Conservation (phyloP, 2,888 invertebrate species). For the Agrilus biguttatus region DNA sequence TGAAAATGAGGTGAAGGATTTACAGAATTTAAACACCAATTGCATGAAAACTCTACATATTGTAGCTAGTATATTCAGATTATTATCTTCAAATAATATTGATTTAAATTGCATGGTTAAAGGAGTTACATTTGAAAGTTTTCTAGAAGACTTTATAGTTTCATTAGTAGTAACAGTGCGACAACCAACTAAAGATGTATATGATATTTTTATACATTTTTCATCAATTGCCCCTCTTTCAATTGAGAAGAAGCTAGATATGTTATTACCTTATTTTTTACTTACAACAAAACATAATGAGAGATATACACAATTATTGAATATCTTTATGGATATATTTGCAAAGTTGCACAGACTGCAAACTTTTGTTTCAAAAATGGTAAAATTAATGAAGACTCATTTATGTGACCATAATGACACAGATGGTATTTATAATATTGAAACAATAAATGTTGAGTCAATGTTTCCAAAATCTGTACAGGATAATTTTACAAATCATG, state of each 20-base stretch:
- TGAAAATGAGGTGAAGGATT: conserved; percentile 10
- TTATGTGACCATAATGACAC: too few relatives aligned
- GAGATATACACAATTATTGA: conserved; percentile 18
- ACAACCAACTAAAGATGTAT: conserved; percentile 14
- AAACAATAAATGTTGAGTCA: conserved; percentile 8
- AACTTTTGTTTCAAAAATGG: conserved; percentile 24
- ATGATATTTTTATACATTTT: conserved; percentile 18
- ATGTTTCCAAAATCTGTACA: conserved; percentile 22
- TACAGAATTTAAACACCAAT: conserved; percentile 2
- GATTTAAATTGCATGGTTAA: conserved; percentile 14
- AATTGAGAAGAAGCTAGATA: conserved; percentile 19
- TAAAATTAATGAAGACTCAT: conserved; percentile 5
- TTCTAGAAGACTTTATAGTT: conserved; percentile 12
- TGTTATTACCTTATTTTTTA: conserved; percentile 18
- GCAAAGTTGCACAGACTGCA: conserved; percentile 24
- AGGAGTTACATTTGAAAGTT: conserved; percentile 12
- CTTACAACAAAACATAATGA: conserved; percentile 12
- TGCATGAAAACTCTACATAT: conserved; percentile 15
- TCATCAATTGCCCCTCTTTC: conserved; percentile 24
- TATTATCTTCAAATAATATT: conserved; percentile 9
- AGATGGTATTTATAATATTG: too few relatives aligned
- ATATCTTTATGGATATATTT: conserved; percentile 23
- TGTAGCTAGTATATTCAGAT: conserved; percentile 11
- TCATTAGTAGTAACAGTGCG: conserved; percentile 15
- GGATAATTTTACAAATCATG: conserved; percentile 19